Percentiles rank a stretch among this genome's conserved stretches.
Conservation (phyloP, 2,113 vertebrate species). For the Ptilonorhynchus violaceus region DNA sequence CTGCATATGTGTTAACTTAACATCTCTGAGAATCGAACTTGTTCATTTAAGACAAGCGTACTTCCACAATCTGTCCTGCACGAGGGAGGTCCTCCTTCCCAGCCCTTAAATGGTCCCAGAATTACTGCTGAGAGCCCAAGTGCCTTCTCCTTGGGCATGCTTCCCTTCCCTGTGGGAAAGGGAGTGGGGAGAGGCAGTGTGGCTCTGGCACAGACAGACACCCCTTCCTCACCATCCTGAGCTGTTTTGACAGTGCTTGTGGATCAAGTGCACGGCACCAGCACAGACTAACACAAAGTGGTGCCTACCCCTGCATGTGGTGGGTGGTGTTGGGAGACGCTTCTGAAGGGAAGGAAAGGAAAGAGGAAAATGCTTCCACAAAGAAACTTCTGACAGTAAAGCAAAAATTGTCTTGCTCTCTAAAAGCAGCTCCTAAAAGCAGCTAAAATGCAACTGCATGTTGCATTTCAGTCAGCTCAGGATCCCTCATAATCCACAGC, state of each 20-base stretch:
- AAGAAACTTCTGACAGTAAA: not conserved
- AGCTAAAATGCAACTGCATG: not conserved
- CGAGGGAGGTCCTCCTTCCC: not conserved
- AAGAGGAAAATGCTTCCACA: not conserved
- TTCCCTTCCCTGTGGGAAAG: not conserved
- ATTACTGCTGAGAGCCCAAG: not conserved
- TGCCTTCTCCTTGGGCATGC: not conserved
- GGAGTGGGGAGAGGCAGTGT: accelerated
- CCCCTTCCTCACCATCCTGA: not conserved
- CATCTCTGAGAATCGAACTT: not conserved
- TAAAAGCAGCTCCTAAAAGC: not conserved
- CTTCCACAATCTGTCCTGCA: not conserved
- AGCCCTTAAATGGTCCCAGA: not conserved
- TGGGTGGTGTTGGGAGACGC: not conserved
- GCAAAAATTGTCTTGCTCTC: not conserved
- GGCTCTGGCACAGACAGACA: not conserved
- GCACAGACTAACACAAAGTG: not conserved
- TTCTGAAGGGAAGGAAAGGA: not conserved
- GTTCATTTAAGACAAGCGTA: not conserved
- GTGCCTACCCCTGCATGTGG: accelerated
- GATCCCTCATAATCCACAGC: not conserved
- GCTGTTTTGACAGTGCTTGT: not conserved
- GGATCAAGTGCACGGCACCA: not conserved
- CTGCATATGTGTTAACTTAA: slow-evolving; percentile 17
- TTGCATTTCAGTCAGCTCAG: not conserved